These are phyloP conservation scores for Paragorgia papillata DNA, from an alignment of 92 coral and sea anemone species.

Conservation along the genomic window DNA sequence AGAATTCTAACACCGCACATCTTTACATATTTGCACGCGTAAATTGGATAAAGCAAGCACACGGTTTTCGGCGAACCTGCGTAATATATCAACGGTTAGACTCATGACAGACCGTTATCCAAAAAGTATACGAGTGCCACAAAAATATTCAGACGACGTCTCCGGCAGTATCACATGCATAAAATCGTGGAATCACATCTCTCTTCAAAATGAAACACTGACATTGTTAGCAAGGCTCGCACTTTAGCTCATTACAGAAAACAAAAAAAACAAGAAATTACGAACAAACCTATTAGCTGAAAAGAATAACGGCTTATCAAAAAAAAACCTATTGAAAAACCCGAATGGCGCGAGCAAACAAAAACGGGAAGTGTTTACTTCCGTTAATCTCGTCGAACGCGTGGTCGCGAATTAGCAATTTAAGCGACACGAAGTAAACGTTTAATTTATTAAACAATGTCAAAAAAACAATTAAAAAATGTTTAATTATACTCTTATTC, in stretches of 20 bases:
- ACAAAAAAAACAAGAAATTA: slow-evolving; percentile 3
- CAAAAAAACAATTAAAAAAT: slow-evolving; percentile 29
- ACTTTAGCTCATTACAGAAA: slow-evolving; percentile 26
- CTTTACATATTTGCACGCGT: no score
- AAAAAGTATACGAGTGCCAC: no score
- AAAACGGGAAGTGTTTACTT: background rate
- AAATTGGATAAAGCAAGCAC: no score
- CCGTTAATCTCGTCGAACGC: slow-evolving; percentile 1
- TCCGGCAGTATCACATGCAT: no score
- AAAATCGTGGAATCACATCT: no score
- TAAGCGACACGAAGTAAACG: slow-evolving; percentile 16
- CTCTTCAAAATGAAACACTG: background rate
- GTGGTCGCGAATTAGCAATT: slow-evolving; percentile 29
- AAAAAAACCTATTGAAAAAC: background rate
- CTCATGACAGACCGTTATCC: no score
- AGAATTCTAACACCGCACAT: no score
- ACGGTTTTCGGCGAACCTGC: no score
- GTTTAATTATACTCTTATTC: slow-evolving; percentile 27
- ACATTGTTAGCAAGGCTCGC: background rate
- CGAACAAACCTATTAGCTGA: slow-evolving; percentile 19
- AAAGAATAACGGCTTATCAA: background rate
- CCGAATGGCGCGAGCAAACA: background rate
- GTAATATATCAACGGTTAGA: no score
- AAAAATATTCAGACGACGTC: no score
- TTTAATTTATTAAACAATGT: slow-evolving; percentile 37